Conservation (phyloP, 2,113 vertebrate species). For the Rostratula benghalensis region DNA sequence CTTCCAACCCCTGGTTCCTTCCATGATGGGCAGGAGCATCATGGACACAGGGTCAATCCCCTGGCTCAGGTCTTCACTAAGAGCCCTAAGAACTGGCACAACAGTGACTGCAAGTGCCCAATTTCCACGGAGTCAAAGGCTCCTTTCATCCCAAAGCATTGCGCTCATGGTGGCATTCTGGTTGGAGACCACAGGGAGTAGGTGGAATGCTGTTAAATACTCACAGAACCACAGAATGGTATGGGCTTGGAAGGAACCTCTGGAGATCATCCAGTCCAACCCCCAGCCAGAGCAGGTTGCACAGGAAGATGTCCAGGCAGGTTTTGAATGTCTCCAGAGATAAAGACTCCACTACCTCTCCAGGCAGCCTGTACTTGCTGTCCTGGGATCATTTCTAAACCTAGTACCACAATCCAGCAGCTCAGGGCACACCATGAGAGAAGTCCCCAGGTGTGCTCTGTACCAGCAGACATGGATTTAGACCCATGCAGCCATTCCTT, state of each 20-base stretch:
- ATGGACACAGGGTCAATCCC: rapidly evolving
- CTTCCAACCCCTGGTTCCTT: not conserved
- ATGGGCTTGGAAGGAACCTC: too few species aligned
- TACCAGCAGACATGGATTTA: not conserved
- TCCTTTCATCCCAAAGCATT: not conserved
- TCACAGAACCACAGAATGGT: too few species aligned
- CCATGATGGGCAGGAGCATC: not conserved
- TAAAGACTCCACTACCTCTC: too few species aligned
- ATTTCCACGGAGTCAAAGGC: not conserved
- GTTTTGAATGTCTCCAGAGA: too few species aligned
- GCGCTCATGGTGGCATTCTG: rapidly evolving
- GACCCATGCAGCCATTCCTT: not conserved
- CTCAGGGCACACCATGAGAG: not conserved
- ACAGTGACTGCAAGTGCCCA: rapidly evolving
- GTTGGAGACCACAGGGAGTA: not conserved
- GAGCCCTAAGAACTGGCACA: not conserved
- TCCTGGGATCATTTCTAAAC: not conserved
- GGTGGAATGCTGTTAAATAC: rapidly evolving
- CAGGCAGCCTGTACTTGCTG: too few species aligned
- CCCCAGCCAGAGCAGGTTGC: too few species aligned
- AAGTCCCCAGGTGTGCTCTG: not conserved
- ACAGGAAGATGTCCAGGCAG: too few species aligned
- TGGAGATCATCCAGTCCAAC: too few species aligned
- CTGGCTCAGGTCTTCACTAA: not conserved
- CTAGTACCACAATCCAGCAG: rapidly evolving